Conservation (phyloP, 2,113 vertebrate species). For the Chaetodon auriga region DNA sequence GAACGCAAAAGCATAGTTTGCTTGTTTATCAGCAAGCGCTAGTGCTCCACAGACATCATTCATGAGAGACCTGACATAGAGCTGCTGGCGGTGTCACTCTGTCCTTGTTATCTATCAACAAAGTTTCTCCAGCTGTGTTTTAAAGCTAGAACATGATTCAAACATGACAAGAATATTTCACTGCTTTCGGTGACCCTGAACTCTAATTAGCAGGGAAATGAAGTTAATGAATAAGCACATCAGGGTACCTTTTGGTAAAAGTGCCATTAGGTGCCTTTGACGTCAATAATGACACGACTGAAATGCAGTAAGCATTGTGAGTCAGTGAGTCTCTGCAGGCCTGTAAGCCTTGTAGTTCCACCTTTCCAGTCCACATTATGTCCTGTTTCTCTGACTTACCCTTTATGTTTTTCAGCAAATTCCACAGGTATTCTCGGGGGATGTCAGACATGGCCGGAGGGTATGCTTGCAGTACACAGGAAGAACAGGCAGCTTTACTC, state of each 20-base stretch:
- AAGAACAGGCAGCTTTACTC: constrained; percentile 31
- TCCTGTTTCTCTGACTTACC: constrained; percentile 21
- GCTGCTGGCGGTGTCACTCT: too few relatives aligned
- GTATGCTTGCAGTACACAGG: constrained; percentile 29
- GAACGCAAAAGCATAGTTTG: too few relatives aligned
- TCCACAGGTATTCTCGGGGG: constrained; percentile 33
- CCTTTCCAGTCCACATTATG: neutral
- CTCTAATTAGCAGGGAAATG: constrained; percentile 13
- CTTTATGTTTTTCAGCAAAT: constrained; percentile 47
- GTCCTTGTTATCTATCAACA: too few relatives aligned
- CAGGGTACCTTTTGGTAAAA: neutral
- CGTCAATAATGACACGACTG: neutral
- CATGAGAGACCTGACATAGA: too few relatives aligned
- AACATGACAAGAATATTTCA: neutral
- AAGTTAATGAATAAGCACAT: neutral
- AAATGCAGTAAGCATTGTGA: neutral
- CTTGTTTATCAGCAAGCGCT: too few relatives aligned
- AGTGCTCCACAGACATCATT: too few relatives aligned
- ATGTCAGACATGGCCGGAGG: constrained; percentile 32
- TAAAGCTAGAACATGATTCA: neutral
- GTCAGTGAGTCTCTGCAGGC: neutral
- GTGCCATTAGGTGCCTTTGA: neutral
- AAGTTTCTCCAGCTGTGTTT: too few relatives aligned
- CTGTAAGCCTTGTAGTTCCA: neutral
- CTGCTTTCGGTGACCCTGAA: neutral